These are phyloP conservation scores for Aegotheles bennettii DNA, from an alignment of 2,113 vertebrate species.

Conservation along the genomic window DNA sequence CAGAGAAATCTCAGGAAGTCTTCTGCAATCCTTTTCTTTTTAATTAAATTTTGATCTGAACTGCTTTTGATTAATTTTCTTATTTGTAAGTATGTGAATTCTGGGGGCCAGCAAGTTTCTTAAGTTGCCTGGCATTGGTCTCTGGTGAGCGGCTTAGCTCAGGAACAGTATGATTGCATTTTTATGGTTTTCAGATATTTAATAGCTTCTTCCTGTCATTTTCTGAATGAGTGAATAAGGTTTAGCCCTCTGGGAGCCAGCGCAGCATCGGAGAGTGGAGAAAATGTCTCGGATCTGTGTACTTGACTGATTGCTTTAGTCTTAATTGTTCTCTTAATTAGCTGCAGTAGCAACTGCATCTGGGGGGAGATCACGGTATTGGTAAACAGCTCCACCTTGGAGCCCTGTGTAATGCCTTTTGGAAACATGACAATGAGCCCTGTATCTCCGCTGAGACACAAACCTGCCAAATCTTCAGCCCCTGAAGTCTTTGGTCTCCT, in stretches of 20 bases:
- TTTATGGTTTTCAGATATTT: conserved; percentile 88
- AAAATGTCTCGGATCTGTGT: conserved; percentile 79
- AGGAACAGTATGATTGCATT: conserved; percentile 80
- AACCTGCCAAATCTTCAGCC: conserved; percentile 76
- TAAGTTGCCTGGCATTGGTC: conserved; percentile 74
- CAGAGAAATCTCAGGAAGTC: conserved; percentile 64
- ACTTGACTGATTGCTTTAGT: conserved; percentile 86
- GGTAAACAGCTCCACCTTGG: conserved; percentile 85
- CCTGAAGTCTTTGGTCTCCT: conserved; percentile 56
- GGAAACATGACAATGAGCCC: conserved; percentile 78
- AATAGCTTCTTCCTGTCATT: conserved; percentile 85
- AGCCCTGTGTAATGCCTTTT: conserved; percentile 79
- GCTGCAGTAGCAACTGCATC: conserved; percentile 88
- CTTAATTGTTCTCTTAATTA: conserved; percentile 99
- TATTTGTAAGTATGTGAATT: conserved; percentile 78
- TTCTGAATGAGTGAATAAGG: conserved; percentile 84
- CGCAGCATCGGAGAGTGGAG: conserved; percentile 69
- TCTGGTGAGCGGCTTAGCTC: conserved; percentile 76
- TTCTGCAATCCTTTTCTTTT: conserved; percentile 67
- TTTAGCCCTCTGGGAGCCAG: conserved; percentile 77
- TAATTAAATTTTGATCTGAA: conserved; percentile 83
- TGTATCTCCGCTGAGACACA: conserved; percentile 71
- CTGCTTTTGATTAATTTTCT: conserved; percentile 81
- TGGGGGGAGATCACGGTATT: conserved; percentile 84
- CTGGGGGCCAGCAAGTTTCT: conserved; percentile 71